phyloP scores from a whole-genome alignment of 2,888 invertebrate species.

The Pheosia tremula region DNA sequence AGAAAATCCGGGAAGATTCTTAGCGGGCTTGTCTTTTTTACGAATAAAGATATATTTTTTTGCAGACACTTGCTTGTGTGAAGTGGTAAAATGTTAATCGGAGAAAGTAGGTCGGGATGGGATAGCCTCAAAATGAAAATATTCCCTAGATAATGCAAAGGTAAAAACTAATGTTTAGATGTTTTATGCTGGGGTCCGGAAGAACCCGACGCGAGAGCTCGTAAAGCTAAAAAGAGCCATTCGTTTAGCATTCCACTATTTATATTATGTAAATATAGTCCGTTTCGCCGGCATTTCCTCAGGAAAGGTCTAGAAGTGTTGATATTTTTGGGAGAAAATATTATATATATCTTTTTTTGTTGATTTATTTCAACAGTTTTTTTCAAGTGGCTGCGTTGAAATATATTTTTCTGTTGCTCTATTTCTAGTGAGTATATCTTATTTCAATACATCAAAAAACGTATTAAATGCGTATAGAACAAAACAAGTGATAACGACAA shows the following conservation, averaged over 20 bases:
- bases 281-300: not conserved
- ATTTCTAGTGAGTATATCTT: no score
- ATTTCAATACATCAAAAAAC: not conserved
- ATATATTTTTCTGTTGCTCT: not conserved
- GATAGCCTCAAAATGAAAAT: not conserved
- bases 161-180: constrained; percentile 10
- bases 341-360: not conserved
- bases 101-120: not conserved
- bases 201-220: constrained; percentile 14
- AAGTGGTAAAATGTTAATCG: no score
- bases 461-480: not conserved
- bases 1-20: no score
- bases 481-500: no score
- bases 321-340: not conserved
- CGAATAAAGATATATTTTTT: no score
- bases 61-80: no score
- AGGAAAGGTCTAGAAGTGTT: constrained; percentile 7
- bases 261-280: constrained; percentile 31
- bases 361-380: not conserved
- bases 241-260: constrained; percentile 26
- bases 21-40: no score
- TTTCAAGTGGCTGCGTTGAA: not conserved
- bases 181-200: constrained; percentile 33
- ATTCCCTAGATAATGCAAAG: constrained; percentile 8
- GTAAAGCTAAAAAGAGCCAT: constrained; percentile 21